A percentile compares a stretch with the other conserved stretches of the same genome.
phyloP scores from a whole-genome alignment of 1,140 invertebrate species.

The Schlechtendalia chinensis region DNA sequence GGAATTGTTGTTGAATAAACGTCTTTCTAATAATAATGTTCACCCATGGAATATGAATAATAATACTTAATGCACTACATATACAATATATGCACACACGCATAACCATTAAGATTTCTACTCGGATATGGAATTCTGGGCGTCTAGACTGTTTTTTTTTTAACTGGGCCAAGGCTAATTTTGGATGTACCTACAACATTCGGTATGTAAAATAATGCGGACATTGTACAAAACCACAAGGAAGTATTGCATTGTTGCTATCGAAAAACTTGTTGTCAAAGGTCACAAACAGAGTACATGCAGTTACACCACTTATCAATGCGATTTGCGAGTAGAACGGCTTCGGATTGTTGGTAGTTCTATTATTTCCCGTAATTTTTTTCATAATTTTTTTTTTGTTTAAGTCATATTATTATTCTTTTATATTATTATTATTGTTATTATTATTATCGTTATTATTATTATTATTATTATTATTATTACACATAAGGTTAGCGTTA shows the following conservation, averaged over 20 bases:
- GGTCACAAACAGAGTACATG: slow-evolving; percentile 14
- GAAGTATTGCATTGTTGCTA: slow-evolving; percentile 34
- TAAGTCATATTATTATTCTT: background rate
- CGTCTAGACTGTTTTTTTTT: slow-evolving; percentile 33
- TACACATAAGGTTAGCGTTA: background rate
- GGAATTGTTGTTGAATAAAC: background rate
- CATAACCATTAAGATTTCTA: slow-evolving; percentile 14
- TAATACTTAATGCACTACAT: background rate
- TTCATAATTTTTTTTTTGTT: background rate
- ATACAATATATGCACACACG: background rate
- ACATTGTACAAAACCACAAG: slow-evolving; percentile 19
- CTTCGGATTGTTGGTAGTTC: slow-evolving; percentile 6
- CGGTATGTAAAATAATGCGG: background rate
- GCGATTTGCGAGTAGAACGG: background rate
- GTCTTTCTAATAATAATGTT: slow-evolving; percentile 14
- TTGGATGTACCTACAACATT: slow-evolving; percentile 2
- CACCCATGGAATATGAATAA: background rate
- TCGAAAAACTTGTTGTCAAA: background rate
- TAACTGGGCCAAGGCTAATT: slow-evolving; percentile 44
- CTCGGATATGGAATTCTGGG: slow-evolving; percentile 26
- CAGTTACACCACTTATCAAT: background rate
- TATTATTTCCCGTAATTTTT: background rate
- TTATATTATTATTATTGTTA: background rate
- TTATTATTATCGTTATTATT: background rate
- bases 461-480: background rate